Evolutionary conservation across 1,140 invertebrate species (phyloP).

Genomic region (Diabrotica undecimpunctata): DNA sequence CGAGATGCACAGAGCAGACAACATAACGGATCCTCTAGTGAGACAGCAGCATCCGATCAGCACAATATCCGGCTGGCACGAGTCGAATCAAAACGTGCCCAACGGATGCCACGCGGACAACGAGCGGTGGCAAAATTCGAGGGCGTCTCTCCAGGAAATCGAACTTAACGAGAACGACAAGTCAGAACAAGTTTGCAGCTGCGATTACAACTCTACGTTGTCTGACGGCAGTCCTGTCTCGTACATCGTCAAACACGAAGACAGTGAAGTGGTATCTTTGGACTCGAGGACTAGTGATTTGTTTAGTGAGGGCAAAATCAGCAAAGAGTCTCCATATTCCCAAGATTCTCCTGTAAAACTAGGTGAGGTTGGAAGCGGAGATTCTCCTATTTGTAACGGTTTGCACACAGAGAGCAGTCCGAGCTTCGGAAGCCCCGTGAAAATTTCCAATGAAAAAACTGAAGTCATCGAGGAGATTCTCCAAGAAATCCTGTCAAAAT

Average conservation of each 20-base stretch:
- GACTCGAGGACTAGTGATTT: constrained; percentile 54
- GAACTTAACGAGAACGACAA: constrained; percentile 53
- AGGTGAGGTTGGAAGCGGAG: constrained; percentile 32
- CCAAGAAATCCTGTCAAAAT: constrained; percentile 55
- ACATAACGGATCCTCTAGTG: constrained; percentile 90
- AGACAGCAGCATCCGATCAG: constrained; percentile 89
- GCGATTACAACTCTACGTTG: constrained; percentile 56
- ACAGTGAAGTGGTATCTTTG: constrained; percentile 53
- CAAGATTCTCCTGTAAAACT: constrained; percentile 41
- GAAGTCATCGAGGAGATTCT: constrained; percentile 59
- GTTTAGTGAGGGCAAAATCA: constrained; percentile 53
- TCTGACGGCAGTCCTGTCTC: constrained; percentile 56
- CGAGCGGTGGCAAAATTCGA: constrained; percentile 49
- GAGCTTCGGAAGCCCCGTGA: constrained; percentile 40
- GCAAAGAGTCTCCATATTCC: constrained; percentile 45
- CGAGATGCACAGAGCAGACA: constrained; percentile 86
- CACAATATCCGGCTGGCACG: constrained; percentile 93
- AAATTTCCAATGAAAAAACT: constrained; percentile 49
- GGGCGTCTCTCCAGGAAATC: constrained; percentile 45
- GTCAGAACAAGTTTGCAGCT: constrained; percentile 51
- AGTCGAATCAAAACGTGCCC: constrained; percentile 48
- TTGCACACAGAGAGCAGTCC: constrained; percentile 42
- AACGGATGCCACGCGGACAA: constrained; percentile 48
- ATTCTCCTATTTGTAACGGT: constrained; percentile 44
- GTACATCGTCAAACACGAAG: constrained; percentile 49